Base-by-base conservation (phyloP, 2,797 vertebrate genomes). In the Pseudotriccus pelzelni region DNA sequence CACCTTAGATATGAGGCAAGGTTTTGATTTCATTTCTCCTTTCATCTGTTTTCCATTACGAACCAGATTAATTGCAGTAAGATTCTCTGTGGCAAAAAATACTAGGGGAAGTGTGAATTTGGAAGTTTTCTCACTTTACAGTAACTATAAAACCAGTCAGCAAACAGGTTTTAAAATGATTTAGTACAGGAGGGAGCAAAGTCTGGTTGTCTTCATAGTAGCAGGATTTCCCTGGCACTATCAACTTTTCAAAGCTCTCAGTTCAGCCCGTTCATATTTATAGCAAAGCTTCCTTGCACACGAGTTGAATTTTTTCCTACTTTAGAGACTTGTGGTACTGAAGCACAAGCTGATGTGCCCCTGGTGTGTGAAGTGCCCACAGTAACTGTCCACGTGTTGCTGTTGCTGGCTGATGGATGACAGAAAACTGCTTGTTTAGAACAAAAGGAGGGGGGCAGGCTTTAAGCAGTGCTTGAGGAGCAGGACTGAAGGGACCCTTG, bases 21-120 rank as follows among this genome's bases (percentile, higher is more conserved):
- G 75, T 79, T 83, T 91, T 93, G 72, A 73, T 87, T 84, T 81
- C 93, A 96, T 95, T 97, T 95, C 79, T 91, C 5, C 46, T 87
- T 96, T 97, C 94, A 86, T 95, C 95, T 97, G 96, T 89, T 96
- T 97, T 93, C 84, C 83, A 96, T 96, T 97, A 95, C 39, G 75
- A 93, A 81, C 64, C 93, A 92, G 94, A 84, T 86, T 95, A 94
- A 97, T 91, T 95, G 82, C 84, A 90, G 59, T 39, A 73, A 72
- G 83, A 88, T 74, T 87, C 50, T 94, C 64, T 75, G 87, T 77
- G 87, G 69, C 34, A 84, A 87, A 89, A 85, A 93, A 67, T 89
- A 84, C 64, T 36, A 47, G 17, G n/a, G 19, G 62, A 96, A 87
- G 79, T 94, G 74, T 92, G 92, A 96, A 89, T 95, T 75, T 92